Evolutionary conservation across 2,797 vertebrate species (phyloP), one percentile per base, ranked within the genome.

Genomic region (Hyperoplus lanceolatus): DNA sequence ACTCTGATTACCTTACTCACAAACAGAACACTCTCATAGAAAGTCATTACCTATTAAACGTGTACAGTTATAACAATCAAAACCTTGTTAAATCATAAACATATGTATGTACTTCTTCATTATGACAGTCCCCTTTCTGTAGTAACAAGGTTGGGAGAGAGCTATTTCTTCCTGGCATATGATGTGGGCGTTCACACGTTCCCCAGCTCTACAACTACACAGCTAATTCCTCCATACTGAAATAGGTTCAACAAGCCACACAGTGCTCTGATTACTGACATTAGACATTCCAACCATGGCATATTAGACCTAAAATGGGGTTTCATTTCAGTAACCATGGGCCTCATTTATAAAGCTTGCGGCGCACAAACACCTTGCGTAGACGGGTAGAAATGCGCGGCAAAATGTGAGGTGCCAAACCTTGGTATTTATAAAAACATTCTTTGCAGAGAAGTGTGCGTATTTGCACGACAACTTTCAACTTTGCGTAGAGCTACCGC

Each of bases 211-310:
- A 78, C 38, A 62, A 85, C 76, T 76, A 81, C 12, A 11, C 61
- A 63, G 76, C 84, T 81, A 73, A 73, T 84, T 82, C 75, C 73
- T 79, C 70, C 55, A 43, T 51, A 78, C 63, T 45, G 80, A 83
- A 91, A 89, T 81, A 87, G 76, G 64, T 70, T 79, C 2, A 8
- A 57, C 57, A 48, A 49, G 18, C 59, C 73, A 80, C 84, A 51
- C 56, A 79, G 79, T 83, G 53, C 58, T 79, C 58, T 78, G 45
- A 90, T 84, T 81, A 78, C 80, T 82, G 77, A 84, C 68, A 74
- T 73, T 55, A 83, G 45, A 84, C 75, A 79, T 79, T 29, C 29
- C 29, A 71, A 83, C 57, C 59, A 51, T 77, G 85, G 84, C 77
- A 81, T 46, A 71, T 83, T 48, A 56, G 41, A 39, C 15, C 43